Conservation (phyloP, 2,888 invertebrate genomes). For the Diarsia mendica region DNA sequence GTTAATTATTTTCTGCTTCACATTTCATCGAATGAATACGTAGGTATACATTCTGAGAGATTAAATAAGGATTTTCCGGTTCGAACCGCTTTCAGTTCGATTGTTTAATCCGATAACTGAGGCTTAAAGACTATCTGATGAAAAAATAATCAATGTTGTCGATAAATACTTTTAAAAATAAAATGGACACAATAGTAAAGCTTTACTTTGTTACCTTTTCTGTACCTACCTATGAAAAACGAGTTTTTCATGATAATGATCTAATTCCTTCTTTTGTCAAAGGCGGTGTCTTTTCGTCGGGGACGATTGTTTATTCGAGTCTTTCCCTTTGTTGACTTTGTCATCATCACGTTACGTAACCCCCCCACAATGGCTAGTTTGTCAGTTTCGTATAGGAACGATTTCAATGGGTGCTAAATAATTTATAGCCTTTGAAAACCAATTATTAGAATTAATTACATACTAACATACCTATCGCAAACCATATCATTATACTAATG, state of each 20-base stretch:
- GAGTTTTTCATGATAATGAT: background rate
- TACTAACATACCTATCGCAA: background rate
- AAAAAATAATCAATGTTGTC: slow-evolving; percentile 29
- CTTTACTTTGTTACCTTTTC: background rate
- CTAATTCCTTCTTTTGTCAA: background rate
- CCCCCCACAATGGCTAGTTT: slow-evolving; percentile 28
- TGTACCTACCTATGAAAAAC: background rate
- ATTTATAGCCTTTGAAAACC: slow-evolving; percentile 22
- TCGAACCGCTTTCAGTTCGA: background rate
- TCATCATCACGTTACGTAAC: slow-evolving; percentile 17
- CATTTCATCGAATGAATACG: background rate
- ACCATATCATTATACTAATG: slow-evolving; percentile 4
- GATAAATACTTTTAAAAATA: background rate
- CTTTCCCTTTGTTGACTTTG: slow-evolving; percentile 13
- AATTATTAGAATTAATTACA: slow-evolving; percentile 14
- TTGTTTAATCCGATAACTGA: slow-evolving; percentile 26
- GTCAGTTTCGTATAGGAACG: slow-evolving; percentile 6
- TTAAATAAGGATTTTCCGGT: slow-evolving; percentile 8
- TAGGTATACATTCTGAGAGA: background rate
- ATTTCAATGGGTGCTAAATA: slow-evolving; percentile 42
- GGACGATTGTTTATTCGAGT: background rate
- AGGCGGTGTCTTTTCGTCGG: slow-evolving; percentile 16
- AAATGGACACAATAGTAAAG: background rate
- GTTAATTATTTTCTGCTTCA: background rate
- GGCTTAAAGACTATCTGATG: slow-evolving; percentile 1